Base-by-base conservation (phyloP, 2,113 vertebrate species). In the Silurus asotus region DNA sequence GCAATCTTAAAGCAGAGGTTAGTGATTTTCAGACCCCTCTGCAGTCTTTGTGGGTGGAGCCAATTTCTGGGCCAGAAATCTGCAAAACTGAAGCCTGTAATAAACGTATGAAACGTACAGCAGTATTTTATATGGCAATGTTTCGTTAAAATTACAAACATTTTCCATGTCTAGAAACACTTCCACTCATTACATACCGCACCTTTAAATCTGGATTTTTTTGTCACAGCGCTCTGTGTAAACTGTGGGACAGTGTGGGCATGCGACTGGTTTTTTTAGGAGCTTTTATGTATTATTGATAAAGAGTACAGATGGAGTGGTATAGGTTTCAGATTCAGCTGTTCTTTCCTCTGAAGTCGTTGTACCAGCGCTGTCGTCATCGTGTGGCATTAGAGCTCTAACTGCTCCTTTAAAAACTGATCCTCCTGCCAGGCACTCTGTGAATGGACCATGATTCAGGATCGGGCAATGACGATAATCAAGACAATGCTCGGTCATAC, bases 401-500 rank as follows among this genome's bases (percentile, higher is more conserved):
- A 64, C 58, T 11, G 14, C 49, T 55, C 48, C 48, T 64, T 15
- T 75, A 65, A 65, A 37, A 76, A 17, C 37, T 56, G 61, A 81
- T 53, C 20, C 15, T 70, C 59, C 49, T 64, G 9, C 53, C 28
- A 25, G 13, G n/a, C 81, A 61, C 64, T 69, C 11, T 37, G 55
- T n/a, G 51, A 82, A 82, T 65, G 45, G 70, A 25, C 59, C 75
- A 74, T 76, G 48, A n/a, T 81, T 83, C 59, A 82, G 61, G 9
- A 37, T 64, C 64, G 37, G 65, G 14, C 53, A 58, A 6, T 72
- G 74, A n/a, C 4, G 3, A 56, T 78, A n/a, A 78, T 13, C 5
- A 77, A 61, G 15, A 85, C 75, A 78, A 55, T 84, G 23, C 4
- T 55, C n/a, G 48, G 75, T 78, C 25, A 83, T 23, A 49, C 1